These are phyloP conservation scores for Tachysurus vachellii DNA, from an alignment of 2,113 vertebrate species.

Conservation along the genomic window DNA sequence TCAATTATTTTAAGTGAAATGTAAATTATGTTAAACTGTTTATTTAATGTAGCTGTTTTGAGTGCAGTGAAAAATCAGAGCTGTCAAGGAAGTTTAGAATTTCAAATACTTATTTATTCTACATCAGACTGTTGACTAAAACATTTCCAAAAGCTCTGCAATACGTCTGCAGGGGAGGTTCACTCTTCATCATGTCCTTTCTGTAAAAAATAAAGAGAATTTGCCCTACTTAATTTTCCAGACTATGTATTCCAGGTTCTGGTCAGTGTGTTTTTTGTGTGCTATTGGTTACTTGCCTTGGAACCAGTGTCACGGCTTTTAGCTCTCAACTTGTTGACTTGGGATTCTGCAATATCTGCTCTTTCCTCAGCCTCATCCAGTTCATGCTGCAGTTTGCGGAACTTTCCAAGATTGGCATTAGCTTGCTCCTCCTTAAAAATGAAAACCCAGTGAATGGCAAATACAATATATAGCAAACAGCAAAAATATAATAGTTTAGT, in stretches of 20 bases:
- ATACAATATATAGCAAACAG: neutral
- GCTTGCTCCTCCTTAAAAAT: slow-evolving; percentile 66
- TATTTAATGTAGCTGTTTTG: neutral
- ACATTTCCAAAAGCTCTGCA: neutral
- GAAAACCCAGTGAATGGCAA: neutral
- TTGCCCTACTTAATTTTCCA: neutral
- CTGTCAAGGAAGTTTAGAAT: neutral
- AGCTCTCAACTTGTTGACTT: slow-evolving; percentile 73
- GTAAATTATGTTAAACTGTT: neutral
- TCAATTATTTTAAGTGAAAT: neutral
- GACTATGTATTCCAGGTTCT: neutral
- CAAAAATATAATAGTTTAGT: neutral
- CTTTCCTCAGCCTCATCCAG: slow-evolving; percentile 72
- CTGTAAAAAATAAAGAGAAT: slow-evolving; percentile 53
- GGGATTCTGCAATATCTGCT: slow-evolving; percentile 72
- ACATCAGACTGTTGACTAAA: neutral
- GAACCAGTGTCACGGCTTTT: slow-evolving; percentile 67
- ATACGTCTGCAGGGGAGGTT: slow-evolving; percentile 29
- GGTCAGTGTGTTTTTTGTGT: neutral
- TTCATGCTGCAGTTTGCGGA: slow-evolving; percentile 71
- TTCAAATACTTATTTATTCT: neutral
- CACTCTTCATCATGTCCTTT: slow-evolving; percentile 70
- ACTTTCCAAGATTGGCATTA: slow-evolving; percentile 64
- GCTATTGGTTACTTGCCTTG: slow-evolving; percentile 57
- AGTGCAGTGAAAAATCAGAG: neutral